phyloP scores from a whole-genome alignment of 1,140 invertebrate genomes.

The Heliconius himera region DNA sequence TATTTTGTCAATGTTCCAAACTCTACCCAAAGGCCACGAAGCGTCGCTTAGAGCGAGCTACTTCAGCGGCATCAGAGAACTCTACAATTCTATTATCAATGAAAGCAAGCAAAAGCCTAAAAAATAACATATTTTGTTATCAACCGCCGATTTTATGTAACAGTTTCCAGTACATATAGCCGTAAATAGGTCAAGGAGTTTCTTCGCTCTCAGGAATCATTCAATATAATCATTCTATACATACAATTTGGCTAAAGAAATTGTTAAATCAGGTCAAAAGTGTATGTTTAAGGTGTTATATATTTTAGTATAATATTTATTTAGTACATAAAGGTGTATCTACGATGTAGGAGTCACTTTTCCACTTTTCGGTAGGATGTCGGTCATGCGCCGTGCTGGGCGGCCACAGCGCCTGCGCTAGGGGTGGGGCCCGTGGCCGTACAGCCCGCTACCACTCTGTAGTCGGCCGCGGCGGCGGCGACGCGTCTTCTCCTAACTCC shows the following conservation, averaged over 20 bases:
- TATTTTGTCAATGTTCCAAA: slow-evolving; percentile 64
- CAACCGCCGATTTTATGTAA: neutral
- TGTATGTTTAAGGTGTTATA: slow-evolving; percentile 54
- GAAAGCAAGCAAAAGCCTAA: slow-evolving; percentile 48
- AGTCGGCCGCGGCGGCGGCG: slow-evolving; percentile 72
- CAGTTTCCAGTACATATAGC: neutral
- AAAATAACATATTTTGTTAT: neutral
- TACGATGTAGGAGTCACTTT: slow-evolving; percentile 80
- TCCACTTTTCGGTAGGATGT: slow-evolving; percentile 79
- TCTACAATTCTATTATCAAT: slow-evolving; percentile 55
- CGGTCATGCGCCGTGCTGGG: slow-evolving; percentile 69
- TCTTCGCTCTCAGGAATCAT: neutral
- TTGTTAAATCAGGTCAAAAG: slow-evolving; percentile 61
- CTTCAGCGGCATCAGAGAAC: slow-evolving; percentile 64
- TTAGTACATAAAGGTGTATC: slow-evolving; percentile 78
- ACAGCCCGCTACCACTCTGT: slow-evolving; percentile 74
- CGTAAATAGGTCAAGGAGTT: slow-evolving; percentile 13
- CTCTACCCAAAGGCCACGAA: slow-evolving; percentile 57
- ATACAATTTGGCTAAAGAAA: neutral
- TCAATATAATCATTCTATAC: neutral
- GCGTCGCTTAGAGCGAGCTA: slow-evolving; percentile 57
- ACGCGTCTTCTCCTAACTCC: slow-evolving; percentile 54
- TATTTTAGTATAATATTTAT: slow-evolving; percentile 78
- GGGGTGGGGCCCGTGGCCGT: slow-evolving; percentile 73
- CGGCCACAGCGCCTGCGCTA: slow-evolving; percentile 65